Base-by-base conservation (phyloP, 92 coral and sea anemone genomes). In the Paragorgia papillata region DNA sequence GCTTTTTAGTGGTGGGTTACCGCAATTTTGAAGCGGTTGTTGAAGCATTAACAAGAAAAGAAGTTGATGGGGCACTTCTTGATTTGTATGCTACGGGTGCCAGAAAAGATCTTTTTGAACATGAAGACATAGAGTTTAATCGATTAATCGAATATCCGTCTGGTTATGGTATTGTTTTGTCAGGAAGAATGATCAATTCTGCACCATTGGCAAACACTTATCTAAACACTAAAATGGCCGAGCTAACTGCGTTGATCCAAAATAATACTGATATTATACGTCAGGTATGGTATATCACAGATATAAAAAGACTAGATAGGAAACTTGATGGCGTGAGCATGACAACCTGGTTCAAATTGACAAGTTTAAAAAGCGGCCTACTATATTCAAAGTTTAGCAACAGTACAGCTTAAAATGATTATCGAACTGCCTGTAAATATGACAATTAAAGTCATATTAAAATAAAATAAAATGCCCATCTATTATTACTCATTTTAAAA, bases 81-180 rank as follows among this genome's bases (percentile, higher is more conserved):
- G 97, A 91, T 71, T 59, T 86, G 35, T 82, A 83, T 20, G 97
- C 90, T 2, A 90, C 93, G 0, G 97, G 93, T 20, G 86, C 85
- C n/a, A 78, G 75, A 62, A 82, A 88, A 63, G 89, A 91, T 40
- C 29, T 79, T 17, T 86, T 91, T 37, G 64, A 75, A 33, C 75
- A 66, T 35, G 81, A 71, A 35, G 76, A 75, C 24, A 50, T 89
- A n/a, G 48, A 71, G 34, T 46, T 71, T 12, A 71, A 22, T 53
- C 32, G 44, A 51, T 39, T 49, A 30, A 24, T 71, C 46, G 64
- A 71, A 55, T 71, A 71, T 55, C 78, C 78, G 2, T 31, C 78
- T 71, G 78, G 78, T 33, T 71, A 71, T 53, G 78, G 78, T 25
- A 30, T 71, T 32, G 78, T 71, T 33, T 53, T 71, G 64, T 71